Percentiles rank a stretch among this genome's conserved stretches.
phyloP scores from a whole-genome alignment of 2,797 vertebrate species.

The Anabacerthia variegaticeps region DNA sequence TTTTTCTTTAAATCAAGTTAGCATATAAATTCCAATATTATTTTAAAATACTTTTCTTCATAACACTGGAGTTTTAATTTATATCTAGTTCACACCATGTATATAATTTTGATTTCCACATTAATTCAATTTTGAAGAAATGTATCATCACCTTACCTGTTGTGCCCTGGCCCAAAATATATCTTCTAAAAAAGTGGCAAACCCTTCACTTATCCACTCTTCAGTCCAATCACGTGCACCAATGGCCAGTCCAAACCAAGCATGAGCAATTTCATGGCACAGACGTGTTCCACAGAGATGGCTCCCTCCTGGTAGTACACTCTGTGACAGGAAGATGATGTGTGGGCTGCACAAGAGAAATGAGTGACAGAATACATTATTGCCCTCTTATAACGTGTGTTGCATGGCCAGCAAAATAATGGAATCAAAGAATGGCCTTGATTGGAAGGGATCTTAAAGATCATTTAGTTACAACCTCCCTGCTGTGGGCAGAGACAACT shows the following conservation, averaged over 20 bases:
- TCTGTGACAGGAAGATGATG: slow-evolving; percentile 95
- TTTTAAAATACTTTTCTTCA: background rate
- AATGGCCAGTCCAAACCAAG: slow-evolving; percentile 96
- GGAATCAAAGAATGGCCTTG: background rate
- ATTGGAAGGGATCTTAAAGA: background rate
- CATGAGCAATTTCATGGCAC: slow-evolving; percentile 95
- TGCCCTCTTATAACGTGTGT: slow-evolving; percentile 37
- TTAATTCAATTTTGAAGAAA: background rate
- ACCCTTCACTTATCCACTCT: slow-evolving; percentile 98
- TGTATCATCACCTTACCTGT: slow-evolving; percentile 77
- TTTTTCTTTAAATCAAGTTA: background rate
- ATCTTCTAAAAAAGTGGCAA: slow-evolving; percentile 95
- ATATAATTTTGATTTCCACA: background rate
- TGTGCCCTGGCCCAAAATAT: slow-evolving; percentile 88
- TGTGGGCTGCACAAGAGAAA: slow-evolving; percentile 85
- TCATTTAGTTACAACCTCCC: background rate
- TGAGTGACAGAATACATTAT: slow-evolving; percentile 26
- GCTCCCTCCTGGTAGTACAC: slow-evolving; percentile 76
- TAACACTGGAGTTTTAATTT: background rate
- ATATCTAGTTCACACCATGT: background rate
- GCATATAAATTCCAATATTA: background rate
- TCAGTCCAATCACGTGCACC: slow-evolving; percentile 96
- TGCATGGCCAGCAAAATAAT: slow-evolving; percentile 42
- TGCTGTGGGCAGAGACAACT: background rate
- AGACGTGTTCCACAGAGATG: slow-evolving; percentile 89